Percentiles rank a stretch among this genome's conserved stretches.
Evolutionary conservation across 92 coral and sea anemone species (phyloP).

Genomic region (Pocillopora grandis): DNA sequence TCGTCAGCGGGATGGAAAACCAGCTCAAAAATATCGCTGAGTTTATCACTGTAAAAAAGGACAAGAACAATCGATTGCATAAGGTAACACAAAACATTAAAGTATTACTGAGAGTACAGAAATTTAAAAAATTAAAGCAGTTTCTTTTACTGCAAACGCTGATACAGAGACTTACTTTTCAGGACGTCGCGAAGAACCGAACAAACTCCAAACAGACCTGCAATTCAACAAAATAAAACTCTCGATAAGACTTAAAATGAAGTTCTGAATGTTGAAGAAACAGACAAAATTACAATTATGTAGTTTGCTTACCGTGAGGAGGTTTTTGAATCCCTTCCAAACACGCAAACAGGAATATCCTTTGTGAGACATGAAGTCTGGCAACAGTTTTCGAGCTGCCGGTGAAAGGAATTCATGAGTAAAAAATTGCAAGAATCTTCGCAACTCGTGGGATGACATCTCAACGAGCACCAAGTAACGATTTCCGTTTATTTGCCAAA

Average conservation of each 20-base stretch:
- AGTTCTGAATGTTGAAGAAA: neutral
- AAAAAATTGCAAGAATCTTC: neutral
- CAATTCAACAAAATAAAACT: neutral
- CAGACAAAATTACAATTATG: neutral
- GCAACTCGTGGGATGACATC: no score
- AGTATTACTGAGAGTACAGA: no score
- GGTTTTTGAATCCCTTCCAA: constrained; percentile 89
- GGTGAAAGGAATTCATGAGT: neutral
- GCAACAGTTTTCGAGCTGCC: constrained; percentile 88
- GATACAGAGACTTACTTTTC: constrained; percentile 49
- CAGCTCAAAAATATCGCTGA: constrained; percentile 84
- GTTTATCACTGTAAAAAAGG: constrained; percentile 65
- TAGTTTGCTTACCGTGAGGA: constrained; percentile 68
- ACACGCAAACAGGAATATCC: constrained; percentile 72
- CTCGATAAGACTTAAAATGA: neutral
- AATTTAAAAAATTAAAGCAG: no score
- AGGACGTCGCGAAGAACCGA: constrained; percentile 63
- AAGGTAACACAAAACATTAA: no score
- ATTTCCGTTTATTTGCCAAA: neutral
- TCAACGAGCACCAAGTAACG: no score
- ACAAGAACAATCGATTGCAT: neutral
- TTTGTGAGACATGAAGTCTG: constrained; percentile 76
- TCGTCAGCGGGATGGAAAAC: constrained; percentile 84
- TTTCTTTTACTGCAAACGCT: neutral
- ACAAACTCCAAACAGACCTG: constrained; percentile 90